A percentile compares a stretch with the other conserved stretches of the same genome.
phyloP scores from a whole-genome alignment of 1,140 invertebrate species.

The Drosophila setifemur region DNA sequence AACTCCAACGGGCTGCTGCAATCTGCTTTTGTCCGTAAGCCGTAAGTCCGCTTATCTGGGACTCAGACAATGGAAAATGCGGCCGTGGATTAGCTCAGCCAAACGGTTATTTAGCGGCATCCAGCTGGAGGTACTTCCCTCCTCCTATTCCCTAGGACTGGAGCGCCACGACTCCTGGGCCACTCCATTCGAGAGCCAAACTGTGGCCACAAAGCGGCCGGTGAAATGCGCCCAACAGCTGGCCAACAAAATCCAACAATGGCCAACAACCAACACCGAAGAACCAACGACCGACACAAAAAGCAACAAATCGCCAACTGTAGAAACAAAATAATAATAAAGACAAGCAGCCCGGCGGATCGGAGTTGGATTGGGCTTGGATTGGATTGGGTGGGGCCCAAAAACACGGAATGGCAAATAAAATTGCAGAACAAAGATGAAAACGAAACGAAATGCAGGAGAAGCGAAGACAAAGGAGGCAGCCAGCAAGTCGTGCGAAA shows the following conservation, averaged over 20 bases:
- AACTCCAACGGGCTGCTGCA: no score
- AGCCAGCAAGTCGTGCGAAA: conserved; percentile 11
- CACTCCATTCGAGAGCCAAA: no score
- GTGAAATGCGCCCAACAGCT: conserved; percentile 57
- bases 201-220: conserved; percentile 67
- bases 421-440: conserved; percentile 69
- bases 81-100: conserved; percentile 50
- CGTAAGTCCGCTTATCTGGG: conserved; percentile 3
- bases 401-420: conserved; percentile 70
- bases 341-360: conserved; percentile 25
- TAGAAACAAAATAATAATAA: conserved; percentile 28
- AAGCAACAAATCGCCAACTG: conserved; percentile 3
- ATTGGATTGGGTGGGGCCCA: conserved; percentile 42
- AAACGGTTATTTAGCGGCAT: conserved; percentile 56
- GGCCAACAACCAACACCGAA: conserved; percentile 9
- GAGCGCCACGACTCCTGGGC: not conserved
- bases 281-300: not conserved
- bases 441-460: conserved; percentile 45
- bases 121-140: not conserved
- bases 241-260: conserved; percentile 39
- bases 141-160: not conserved
- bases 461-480: conserved; percentile 26
- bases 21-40: conserved; percentile 6
- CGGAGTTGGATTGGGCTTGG: conserved; percentile 3
- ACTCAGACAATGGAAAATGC: conserved; percentile 16